A percentile compares a stretch with the other conserved stretches of the same genome.
Conservation (phyloP, 2,797 vertebrate genomes). For the Mormyrops boulengeri region DNA sequence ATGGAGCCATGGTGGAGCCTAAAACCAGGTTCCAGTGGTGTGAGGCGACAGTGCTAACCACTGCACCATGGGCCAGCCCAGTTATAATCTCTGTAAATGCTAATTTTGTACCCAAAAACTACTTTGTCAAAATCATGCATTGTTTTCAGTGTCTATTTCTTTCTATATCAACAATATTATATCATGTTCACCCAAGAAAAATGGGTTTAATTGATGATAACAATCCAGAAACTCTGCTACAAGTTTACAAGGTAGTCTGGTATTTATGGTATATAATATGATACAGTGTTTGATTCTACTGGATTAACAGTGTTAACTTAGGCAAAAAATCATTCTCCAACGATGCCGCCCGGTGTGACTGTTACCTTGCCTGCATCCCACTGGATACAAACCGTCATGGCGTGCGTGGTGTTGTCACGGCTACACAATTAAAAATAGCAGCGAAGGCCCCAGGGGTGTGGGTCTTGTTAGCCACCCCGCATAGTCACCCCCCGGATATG, state of each 20-base stretch:
- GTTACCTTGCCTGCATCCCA: not conserved
- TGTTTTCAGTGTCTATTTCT: not conserved
- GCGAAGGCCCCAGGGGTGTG: not conserved
- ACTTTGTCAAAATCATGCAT: not conserved
- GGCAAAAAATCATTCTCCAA: not conserved
- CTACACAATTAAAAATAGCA: slow-evolving; percentile 1
- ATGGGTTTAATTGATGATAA: not conserved
- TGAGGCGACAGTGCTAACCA: no score
- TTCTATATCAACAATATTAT: not conserved
- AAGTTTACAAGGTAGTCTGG: not conserved
- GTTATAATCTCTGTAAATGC: not conserved
- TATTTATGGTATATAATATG: not conserved
- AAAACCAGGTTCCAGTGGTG: not conserved
- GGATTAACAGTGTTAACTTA: not conserved
- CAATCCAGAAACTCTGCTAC: not conserved
- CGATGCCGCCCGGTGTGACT: not conserved
- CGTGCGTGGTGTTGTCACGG: not conserved
- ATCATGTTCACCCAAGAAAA: not conserved
- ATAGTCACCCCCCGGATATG: not conserved
- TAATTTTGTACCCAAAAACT: no score
- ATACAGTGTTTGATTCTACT: not conserved
- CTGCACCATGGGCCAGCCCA: no score
- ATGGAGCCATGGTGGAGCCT: not conserved
- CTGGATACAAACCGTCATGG: not conserved
- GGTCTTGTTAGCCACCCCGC: not conserved